These are phyloP conservation scores for Zootoca vivipara DNA, from an alignment of 2,113 vertebrate species.

Conservation along the genomic window DNA sequence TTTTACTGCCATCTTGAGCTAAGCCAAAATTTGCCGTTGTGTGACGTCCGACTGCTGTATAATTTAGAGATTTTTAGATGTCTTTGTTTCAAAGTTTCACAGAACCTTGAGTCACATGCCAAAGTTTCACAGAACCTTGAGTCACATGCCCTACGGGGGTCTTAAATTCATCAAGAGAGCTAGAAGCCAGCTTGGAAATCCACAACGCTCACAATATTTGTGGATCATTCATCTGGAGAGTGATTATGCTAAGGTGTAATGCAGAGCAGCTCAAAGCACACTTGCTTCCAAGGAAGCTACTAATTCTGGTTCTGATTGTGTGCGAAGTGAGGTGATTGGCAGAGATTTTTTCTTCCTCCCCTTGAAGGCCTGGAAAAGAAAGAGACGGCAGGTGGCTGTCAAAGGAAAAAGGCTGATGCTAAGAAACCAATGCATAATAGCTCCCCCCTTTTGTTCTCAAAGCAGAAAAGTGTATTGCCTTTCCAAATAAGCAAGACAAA, in stretches of 20 bases:
- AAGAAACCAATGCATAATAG: background rate
- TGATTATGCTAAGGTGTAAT: background rate
- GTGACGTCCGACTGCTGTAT: no score
- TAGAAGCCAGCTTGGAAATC: background rate
- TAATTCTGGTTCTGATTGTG: background rate
- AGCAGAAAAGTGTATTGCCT: background rate
- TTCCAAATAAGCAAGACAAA: constrained; percentile 23
- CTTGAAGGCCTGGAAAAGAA: background rate
- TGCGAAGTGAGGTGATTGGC: background rate
- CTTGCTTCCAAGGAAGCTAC: background rate
- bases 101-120: background rate
- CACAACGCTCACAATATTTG: background rate
- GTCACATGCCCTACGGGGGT: background rate
- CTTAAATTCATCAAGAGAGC: background rate
- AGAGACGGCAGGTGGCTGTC: background rate
- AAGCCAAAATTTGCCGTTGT: no score
- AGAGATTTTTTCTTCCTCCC: background rate
- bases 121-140: no score
- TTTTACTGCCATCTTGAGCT: no score
- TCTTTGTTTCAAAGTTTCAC: background rate
- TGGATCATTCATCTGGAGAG: accelerated
- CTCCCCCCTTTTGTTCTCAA: background rate
- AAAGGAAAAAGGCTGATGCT: background rate
- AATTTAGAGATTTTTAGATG: background rate
- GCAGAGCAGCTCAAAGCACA: background rate